Conservation (phyloP, 2,888 invertebrate species). For the Poecilobothrus nobilitatus region DNA sequence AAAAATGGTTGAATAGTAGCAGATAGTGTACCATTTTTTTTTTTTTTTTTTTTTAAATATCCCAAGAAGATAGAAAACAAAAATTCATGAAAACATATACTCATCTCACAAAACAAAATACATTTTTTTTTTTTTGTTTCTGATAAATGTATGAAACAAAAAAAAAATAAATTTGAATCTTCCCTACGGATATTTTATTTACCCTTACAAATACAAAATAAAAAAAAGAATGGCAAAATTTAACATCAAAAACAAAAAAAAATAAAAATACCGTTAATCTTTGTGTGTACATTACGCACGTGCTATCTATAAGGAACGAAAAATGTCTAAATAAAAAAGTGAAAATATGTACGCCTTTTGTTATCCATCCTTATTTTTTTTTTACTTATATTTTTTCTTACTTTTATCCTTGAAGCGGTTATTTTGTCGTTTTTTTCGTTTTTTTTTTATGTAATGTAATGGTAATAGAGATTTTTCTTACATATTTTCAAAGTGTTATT, state of each 20-base stretch:
- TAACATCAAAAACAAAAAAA: not conserved
- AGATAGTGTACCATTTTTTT: not conserved
- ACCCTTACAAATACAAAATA: not conserved
- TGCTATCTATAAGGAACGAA: not conserved
- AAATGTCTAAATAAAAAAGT: slow-evolving; percentile 1
- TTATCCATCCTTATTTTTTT: not conserved
- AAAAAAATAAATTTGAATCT: not conserved
- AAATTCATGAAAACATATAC: not conserved
- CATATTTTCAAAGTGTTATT: not conserved
- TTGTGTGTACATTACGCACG: not conserved
- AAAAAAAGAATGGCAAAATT: too few species aligned
- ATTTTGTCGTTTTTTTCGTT: not conserved
- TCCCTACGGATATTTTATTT: slow-evolving; percentile 4
- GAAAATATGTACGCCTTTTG: not conserved
- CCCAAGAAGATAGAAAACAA: not conserved
- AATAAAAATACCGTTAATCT: not conserved
- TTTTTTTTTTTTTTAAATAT: not conserved
- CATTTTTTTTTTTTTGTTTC: not conserved
- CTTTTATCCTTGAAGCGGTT: not conserved
- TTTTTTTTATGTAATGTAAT: not conserved
- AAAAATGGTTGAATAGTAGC: too few species aligned
- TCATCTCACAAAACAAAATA: not conserved
- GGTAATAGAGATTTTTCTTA: not conserved
- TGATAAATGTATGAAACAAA: not conserved
- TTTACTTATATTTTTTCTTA: not conserved